Conservation (phyloP, 2,888 invertebrate genomes). For the Aphodius granarius region DNA sequence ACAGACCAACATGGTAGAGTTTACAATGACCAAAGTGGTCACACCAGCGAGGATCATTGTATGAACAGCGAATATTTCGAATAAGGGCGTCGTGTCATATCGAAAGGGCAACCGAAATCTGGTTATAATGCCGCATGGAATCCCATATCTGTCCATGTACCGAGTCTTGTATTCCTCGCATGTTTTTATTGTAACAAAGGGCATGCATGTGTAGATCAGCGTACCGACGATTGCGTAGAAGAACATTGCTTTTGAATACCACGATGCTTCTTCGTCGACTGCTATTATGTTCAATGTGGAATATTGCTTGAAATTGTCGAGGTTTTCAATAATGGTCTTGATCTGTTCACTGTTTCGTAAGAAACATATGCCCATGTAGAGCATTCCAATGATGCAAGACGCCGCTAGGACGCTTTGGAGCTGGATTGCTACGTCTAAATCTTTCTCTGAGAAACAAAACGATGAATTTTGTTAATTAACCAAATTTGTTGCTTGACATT, state of each 20-base stretch:
- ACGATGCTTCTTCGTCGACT: slow-evolving; percentile 3
- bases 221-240: slow-evolving; percentile 1
- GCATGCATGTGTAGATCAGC: background rate
- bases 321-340: slow-evolving; percentile 1
- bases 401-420: background rate
- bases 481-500: background rate
- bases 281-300: slow-evolving; percentile 1
- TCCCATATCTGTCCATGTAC: slow-evolving; percentile 7
- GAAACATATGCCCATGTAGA: slow-evolving; percentile 10
- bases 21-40: slow-evolving; percentile 3
- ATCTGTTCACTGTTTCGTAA: slow-evolving; percentile 10
- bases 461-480: background rate
- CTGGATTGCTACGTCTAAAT: background rate
- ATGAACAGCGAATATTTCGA: slow-evolving; percentile 8
- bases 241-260: slow-evolving; percentile 2
- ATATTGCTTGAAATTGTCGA: slow-evolving; percentile 6
- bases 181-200: background rate
- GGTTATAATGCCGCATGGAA: slow-evolving; percentile 2
- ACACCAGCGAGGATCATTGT: background rate
- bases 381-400: slow-evolving; percentile 1
- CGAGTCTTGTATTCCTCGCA: slow-evolving; percentile 9
- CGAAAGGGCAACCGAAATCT: slow-evolving; percentile 2
- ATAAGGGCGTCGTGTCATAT: slow-evolving; percentile 13
- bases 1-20: slow-evolving; percentile 3
- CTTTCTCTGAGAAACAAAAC: slow-evolving; percentile 6